Base-by-base conservation (phyloP, 2,888 invertebrate species). In the Caenorhabditis panamensis region DNA sequence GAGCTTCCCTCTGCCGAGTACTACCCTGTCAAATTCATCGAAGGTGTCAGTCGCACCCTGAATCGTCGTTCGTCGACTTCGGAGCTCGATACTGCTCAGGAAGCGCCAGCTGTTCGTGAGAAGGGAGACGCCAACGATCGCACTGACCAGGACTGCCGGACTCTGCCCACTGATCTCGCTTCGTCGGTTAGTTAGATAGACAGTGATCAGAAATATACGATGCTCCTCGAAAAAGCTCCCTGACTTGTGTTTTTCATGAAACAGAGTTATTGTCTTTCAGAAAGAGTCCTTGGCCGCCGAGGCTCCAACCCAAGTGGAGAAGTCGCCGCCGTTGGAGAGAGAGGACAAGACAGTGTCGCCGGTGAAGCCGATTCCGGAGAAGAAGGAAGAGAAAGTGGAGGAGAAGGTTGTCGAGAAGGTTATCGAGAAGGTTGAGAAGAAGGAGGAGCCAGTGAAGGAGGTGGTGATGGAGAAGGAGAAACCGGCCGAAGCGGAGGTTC, bases 41-140 rank as follows among this genome's bases (percentile, higher is more conserved):
- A 66, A 20, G 37, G 36, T 24, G 31, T 54, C 16, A 58, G 64
- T 49, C 62, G 78, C 8, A 28, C 54, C 18, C 24, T 62, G 22
- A 79, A 49, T 41, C 13, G 37, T 9, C 24, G 72, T 26, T 61
- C 54, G 5, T 28, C 61, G 3, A 20, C 41, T 4, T 58, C 53
- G 2, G 78, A 79, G 16, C 44, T 79, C 18, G n/a, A 37, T n/a
- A 79, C 78, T 18, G 78, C 78, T 49, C 78, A 79, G 36, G 78
- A 79, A 37, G 78, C 61, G 5, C 62, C 62, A 31, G 78, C 78
- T 9, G 51, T 72, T 13, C 51, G 78, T 3, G 78, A 79, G 41
- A 71, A 72, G 22, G 71, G 71, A 18, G 66, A 79, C 3, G 66
- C 78, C 24, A 69, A 72, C 26, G 78, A 79, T 67, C 53, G 49